These are phyloP conservation scores for Amphimallon solstitiale DNA, from an alignment of 2,888 invertebrate species.

Conservation along the genomic window DNA sequence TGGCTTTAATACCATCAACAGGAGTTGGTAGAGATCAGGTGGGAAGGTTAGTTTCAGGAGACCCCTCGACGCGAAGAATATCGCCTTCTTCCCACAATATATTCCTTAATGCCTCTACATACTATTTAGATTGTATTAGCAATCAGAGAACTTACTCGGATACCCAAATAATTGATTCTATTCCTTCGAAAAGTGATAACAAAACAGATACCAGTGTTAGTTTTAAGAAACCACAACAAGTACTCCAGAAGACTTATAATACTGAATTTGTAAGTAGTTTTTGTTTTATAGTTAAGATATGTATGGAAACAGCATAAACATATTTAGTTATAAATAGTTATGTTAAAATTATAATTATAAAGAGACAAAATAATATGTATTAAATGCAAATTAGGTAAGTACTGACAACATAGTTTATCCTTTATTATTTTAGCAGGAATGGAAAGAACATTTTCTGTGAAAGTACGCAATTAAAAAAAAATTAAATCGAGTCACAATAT, in stretches of 20 bases:
- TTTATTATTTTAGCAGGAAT: too few species aligned
- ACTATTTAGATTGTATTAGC: slow-evolving; percentile 9
- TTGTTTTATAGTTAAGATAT: too few species aligned
- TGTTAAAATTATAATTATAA: too few species aligned
- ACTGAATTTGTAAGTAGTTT: slow-evolving; percentile 1
- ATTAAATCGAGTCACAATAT: too few species aligned
- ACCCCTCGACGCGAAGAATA: neutral
- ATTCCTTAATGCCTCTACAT: slow-evolving; percentile 1
- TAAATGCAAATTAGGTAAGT: too few species aligned
- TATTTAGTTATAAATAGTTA: too few species aligned
- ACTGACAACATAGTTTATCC: too few species aligned
- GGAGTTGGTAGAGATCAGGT: neutral
- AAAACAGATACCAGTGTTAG: neutral
- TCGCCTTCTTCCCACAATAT: neutral
- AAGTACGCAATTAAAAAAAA: too few species aligned
- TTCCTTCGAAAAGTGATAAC: slow-evolving; percentile 9
- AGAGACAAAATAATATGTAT: too few species aligned
- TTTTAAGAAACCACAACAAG: neutral
- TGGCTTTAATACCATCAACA: slow-evolving; percentile 22
- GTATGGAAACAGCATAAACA: too few species aligned
- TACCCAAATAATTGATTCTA: neutral
- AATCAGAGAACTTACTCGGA: slow-evolving; percentile 11
- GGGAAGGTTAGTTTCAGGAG: neutral
- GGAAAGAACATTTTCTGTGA: too few species aligned
- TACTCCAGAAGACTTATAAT: neutral